Evolutionary conservation across 2,888 invertebrate genomes (phyloP).

Genomic region (Corbicula japonica): DNA sequence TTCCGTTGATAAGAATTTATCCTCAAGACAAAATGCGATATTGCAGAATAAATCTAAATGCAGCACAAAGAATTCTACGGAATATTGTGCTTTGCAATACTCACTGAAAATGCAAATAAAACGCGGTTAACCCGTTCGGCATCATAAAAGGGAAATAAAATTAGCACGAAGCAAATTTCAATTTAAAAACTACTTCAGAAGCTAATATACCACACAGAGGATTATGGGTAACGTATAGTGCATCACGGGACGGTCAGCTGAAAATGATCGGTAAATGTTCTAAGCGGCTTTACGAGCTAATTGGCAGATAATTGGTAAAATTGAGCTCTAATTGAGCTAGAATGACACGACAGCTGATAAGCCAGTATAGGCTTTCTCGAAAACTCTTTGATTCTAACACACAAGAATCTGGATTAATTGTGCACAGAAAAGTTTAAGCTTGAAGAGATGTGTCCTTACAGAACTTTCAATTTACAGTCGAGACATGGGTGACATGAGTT

Average conservation of each 20-base stretch:
- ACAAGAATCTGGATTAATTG: too few species aligned
- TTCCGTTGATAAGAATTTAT: too few species aligned
- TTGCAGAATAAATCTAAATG: too few species aligned
- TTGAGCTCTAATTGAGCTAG: constrained; percentile 39
- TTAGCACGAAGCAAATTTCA: constrained; percentile 61
- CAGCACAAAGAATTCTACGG: constrained; percentile 29
- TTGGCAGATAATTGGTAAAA: constrained; percentile 49
- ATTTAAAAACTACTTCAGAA: constrained; percentile 57
- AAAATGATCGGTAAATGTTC: constrained; percentile 22
- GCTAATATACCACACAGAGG: constrained; percentile 52
- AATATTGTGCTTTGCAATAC: constrained; percentile 24
- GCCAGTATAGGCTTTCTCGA: constrained; percentile 22
- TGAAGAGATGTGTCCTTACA: too few species aligned
- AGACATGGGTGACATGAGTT: too few species aligned
- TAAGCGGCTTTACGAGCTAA: constrained; percentile 34
- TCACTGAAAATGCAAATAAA: constrained; percentile 42
- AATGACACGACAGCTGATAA: constrained; percentile 62
- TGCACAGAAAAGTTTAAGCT: background rate
- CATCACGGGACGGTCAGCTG: constrained; percentile 48
- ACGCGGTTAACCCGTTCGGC: constrained; percentile 52
- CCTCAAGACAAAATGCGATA: too few species aligned
- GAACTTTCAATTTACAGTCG: too few species aligned
- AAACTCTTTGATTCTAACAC: constrained; percentile 33
- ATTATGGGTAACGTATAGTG: constrained; percentile 28
- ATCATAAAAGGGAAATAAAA: constrained; percentile 58